Evolutionary conservation across 2,888 invertebrate genomes (phyloP), one percentile per base, ranked within the genome.

Genomic region (Blastobasis adustella): DNA sequence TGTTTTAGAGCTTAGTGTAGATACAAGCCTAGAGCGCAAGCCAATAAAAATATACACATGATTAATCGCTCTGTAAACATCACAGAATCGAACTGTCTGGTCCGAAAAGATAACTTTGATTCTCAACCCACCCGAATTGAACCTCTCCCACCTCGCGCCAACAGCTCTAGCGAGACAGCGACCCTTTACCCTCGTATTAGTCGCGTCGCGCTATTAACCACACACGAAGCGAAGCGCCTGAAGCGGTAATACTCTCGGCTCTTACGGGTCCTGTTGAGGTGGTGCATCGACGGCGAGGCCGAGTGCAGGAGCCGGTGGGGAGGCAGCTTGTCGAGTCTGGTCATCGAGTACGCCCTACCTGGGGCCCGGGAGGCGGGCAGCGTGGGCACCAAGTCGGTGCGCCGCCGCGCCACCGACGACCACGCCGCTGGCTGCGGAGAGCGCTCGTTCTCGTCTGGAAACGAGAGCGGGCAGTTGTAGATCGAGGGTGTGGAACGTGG

Each of bases 331-430:
- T 97, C 97, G 90, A 97, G 92, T 69, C 97, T 93, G 75, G 96
- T 95, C 96, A 97, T 96, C 82, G 96, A 96, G 90, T 94, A 94
- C 75, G 96, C 96, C 92, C 96, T 96, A 87, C 87, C 88, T 86
- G 87, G 85, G 58, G 83, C 80, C 59, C 86, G 79, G 49, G 83
- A 79, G 46, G 84, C 93, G 66, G 96, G 96, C 82, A 95, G 91
- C 66, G 96, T 96, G 61, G 97, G 97, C 90, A 96, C 95, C 77
- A 97, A 90, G 90, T 97, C 96, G 59, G 96, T 96, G 86, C 95
- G 94, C 70, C 95, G 92, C 68, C 96, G 92, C 70, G 95, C 95
- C 73, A 94, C 94, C 60, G 94, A 93, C 62, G 92, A 92, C 90
- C 93, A 94, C 81, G 92, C 89, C 67, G 91, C 90, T 54, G 91